phyloP scores from a whole-genome alignment of 1,140 invertebrate genomes.

The Aleiodes sp. region DNA sequence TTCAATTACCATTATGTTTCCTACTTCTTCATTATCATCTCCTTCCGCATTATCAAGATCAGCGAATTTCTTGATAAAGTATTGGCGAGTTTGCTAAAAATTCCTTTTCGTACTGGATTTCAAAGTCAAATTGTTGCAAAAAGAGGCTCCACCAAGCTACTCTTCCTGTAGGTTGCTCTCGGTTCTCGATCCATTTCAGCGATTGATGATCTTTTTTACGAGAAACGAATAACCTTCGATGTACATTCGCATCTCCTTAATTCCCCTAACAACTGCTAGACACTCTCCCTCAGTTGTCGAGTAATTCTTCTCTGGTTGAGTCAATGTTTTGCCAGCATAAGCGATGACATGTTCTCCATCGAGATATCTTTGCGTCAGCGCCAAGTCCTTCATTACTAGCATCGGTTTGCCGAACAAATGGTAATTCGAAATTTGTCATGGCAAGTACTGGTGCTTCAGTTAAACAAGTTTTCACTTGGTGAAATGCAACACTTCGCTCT shows the following conservation, averaged over 20 bases:
- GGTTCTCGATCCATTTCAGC: slow-evolving; percentile 58
- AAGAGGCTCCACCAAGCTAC: slow-evolving; percentile 59
- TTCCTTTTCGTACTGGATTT: slow-evolving; percentile 57
- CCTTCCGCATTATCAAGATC: too few relatives aligned
- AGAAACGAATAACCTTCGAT: slow-evolving; percentile 56
- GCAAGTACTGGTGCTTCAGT: not conserved
- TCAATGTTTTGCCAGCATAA: slow-evolving; percentile 55
- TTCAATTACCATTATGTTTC: too few relatives aligned
- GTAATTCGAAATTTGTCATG: slow-evolving; percentile 44
- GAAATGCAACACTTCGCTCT: not conserved
- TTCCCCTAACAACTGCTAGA: too few relatives aligned
- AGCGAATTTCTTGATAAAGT: slow-evolving; percentile 49
- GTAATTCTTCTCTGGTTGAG: too few relatives aligned
- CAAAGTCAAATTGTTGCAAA: slow-evolving; percentile 57
- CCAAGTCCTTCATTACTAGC: slow-evolving; percentile 44
- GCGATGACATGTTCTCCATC: slow-evolving; percentile 47
- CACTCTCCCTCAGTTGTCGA: too few relatives aligned
- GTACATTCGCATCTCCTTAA: too few relatives aligned
- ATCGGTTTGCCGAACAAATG: slow-evolving; percentile 45
- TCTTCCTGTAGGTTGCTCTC: slow-evolving; percentile 55
- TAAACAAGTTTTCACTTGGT: not conserved
- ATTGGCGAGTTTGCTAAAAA: slow-evolving; percentile 48
- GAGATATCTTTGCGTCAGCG: too few relatives aligned
- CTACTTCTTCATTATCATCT: too few relatives aligned
- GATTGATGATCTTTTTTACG: slow-evolving; percentile 63